Evolutionary conservation across 2,888 invertebrate genomes (phyloP).

Genomic region (Odontocerum albicorne): DNA sequence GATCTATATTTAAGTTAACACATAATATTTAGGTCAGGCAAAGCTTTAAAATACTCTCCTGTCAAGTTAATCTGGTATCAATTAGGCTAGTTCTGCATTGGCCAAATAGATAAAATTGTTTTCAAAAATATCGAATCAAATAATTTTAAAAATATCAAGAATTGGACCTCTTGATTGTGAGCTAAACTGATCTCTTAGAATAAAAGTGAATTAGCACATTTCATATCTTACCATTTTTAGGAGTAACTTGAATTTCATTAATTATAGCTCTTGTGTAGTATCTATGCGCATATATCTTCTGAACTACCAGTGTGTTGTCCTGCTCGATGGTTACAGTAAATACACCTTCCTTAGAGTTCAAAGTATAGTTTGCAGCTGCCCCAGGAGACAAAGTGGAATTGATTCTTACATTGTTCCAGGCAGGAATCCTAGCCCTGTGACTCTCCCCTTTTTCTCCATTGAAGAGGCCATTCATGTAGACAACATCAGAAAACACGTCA

Average conservation of each 20-base stretch:
- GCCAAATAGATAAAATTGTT: too few relatives aligned
- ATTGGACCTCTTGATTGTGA: too few relatives aligned
- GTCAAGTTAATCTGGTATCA: too few relatives aligned
- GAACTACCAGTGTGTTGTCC: constrained; percentile 20
- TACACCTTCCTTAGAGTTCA: constrained; percentile 37
- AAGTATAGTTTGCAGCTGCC: constrained; percentile 29
- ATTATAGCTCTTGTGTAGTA: constrained; percentile 47
- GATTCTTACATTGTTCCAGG: constrained; percentile 43
- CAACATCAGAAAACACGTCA: constrained; percentile 45
- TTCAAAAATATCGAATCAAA: too few relatives aligned
- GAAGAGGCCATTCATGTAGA: constrained; percentile 48
- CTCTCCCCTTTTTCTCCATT: constrained; percentile 46
- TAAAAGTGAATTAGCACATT: not conserved
- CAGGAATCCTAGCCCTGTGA: constrained; percentile 47
- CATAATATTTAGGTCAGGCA: too few relatives aligned
- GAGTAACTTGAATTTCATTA: constrained; percentile 42
- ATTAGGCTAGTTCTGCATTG: too few relatives aligned
- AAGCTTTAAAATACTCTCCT: too few relatives aligned
- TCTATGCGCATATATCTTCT: constrained; percentile 46
- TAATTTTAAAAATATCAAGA: too few relatives aligned
- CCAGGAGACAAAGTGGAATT: constrained; percentile 2
- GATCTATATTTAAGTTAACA: too few relatives aligned
- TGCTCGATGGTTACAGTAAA: constrained; percentile 29
- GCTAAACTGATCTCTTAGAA: not conserved
- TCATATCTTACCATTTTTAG: constrained; percentile 8